Evolutionary conservation across 2,797 vertebrate species (phyloP).

Genomic region (Peromyscus nudipes): DNA sequence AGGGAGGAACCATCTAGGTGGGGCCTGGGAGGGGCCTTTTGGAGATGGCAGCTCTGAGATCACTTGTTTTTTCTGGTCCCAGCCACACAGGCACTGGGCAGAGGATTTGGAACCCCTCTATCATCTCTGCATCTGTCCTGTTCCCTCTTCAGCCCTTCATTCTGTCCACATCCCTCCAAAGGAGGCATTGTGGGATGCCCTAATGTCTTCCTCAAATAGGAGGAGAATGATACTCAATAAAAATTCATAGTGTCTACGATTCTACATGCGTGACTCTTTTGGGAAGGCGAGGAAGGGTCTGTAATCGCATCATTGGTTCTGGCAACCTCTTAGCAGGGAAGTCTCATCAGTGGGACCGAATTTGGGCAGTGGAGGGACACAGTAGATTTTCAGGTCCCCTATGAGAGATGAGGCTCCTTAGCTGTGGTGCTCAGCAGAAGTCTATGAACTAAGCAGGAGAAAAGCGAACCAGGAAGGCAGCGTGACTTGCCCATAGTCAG

Average conservation of each 20-base stretch:
- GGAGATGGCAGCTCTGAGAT: not conserved
- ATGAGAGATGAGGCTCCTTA: not conserved
- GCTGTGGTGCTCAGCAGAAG: not conserved
- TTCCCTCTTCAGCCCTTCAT: conserved; percentile 38
- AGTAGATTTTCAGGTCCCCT: not conserved
- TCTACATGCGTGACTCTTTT: conserved; percentile 14
- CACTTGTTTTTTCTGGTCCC: conserved; percentile 22
- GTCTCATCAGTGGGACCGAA: fast-evolving
- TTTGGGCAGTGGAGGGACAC: not conserved
- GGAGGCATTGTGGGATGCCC: conserved; percentile 11
- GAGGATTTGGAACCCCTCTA: conserved; percentile 12
- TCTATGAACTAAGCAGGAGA: not conserved
- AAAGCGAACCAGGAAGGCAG: not conserved
- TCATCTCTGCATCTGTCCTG: conserved; percentile 33
- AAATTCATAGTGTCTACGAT: conserved; percentile 35
- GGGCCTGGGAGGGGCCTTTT: not conserved
- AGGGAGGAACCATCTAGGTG: not conserved
- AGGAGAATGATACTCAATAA: conserved; percentile 70
- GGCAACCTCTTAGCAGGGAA: not conserved
- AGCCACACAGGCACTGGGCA: not conserved
- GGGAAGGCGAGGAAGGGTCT: fast-evolving
- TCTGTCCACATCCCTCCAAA: not conserved
- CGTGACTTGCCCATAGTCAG: not conserved
- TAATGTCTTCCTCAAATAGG: conserved; percentile 56
- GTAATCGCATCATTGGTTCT: not conserved